phyloP scores from a whole-genome alignment of 2,888 invertebrate species.

The Eilema depressum region DNA sequence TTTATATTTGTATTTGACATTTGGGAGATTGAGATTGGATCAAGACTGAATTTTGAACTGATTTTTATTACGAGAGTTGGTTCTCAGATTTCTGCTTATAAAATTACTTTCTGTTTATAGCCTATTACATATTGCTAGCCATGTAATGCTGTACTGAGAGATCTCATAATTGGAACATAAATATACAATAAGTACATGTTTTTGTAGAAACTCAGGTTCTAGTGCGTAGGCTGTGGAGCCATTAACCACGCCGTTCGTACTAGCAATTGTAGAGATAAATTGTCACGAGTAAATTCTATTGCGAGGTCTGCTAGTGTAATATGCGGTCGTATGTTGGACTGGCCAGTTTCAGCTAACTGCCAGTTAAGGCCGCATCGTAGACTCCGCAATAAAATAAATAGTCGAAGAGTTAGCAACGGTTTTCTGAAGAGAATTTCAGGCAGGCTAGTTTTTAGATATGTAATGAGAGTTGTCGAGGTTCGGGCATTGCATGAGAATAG shows the following conservation, averaged over 20 bases:
- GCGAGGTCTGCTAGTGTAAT: conserved; percentile 46
- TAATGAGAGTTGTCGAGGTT: too few relatives aligned
- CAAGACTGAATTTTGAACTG: too few relatives aligned
- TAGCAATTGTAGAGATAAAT: conserved; percentile 47
- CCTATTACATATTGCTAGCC: not conserved
- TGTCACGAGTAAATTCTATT: conserved; percentile 58
- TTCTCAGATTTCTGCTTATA: too few relatives aligned
- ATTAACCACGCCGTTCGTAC: conserved; percentile 43
- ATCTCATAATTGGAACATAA: conserved; percentile 23
- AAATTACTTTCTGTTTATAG: not conserved
- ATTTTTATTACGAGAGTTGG: too few relatives aligned
- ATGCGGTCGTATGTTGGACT: conserved; percentile 43
- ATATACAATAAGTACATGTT: conserved; percentile 25
- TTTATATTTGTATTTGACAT: too few relatives aligned
- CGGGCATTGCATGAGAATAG: too few relatives aligned
- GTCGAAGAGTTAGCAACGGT: not conserved
- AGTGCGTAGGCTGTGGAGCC: conserved; percentile 37
- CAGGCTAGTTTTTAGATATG: too few relatives aligned
- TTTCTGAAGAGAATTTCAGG: not conserved
- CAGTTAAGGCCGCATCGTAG: conserved; percentile 59
- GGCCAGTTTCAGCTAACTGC: conserved; percentile 58
- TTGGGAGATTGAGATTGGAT: too few relatives aligned
- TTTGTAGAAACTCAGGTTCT: conserved; percentile 20
- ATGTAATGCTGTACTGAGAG: conserved; percentile 1
- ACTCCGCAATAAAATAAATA: conserved; percentile 66